Evolutionary conservation across 1,140 invertebrate genomes (phyloP).

Genomic region (Dreissena rostriformis): DNA sequence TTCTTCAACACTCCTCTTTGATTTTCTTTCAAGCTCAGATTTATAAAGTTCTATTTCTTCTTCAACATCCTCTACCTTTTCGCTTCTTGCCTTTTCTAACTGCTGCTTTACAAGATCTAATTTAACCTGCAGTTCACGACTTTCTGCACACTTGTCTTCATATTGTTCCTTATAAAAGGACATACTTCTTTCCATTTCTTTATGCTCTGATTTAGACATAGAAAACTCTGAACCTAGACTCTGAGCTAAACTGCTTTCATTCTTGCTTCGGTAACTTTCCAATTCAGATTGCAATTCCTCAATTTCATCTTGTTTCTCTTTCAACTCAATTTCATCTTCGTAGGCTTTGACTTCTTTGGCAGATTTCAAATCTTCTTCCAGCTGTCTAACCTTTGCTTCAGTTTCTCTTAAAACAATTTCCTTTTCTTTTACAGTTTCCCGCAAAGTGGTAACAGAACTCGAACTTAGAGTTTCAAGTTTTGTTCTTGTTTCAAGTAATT

Average conservation of each 20-base stretch:
- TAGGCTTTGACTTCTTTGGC: constrained; percentile 40
- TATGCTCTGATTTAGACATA: background rate
- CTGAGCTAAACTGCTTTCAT: constrained; percentile 33
- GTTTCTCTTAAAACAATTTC: constrained; percentile 33
- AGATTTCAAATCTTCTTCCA: constrained; percentile 51
- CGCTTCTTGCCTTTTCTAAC: constrained; percentile 43
- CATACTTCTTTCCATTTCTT: constrained; percentile 48
- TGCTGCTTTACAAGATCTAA: constrained; percentile 40
- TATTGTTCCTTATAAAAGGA: constrained; percentile 55
- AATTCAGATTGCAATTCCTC: constrained; percentile 55
- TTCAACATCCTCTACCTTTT: constrained; percentile 37
- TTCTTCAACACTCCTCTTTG: constrained; percentile 29
- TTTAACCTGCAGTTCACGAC: constrained; percentile 34
- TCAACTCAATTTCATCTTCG: constrained; percentile 46
- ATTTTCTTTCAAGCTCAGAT: constrained; percentile 33
- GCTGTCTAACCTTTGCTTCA: constrained; percentile 36
- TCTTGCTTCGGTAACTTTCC: constrained; percentile 38
- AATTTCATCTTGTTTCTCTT: constrained; percentile 58
- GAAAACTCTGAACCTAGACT: constrained; percentile 41
- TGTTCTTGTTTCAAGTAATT: constrained; percentile 18
- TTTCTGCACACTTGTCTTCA: constrained; percentile 53
- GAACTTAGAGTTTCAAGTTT: constrained; percentile 20
- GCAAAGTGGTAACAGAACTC: background rate
- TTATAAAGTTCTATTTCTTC: constrained; percentile 43
- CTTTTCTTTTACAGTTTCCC: constrained; percentile 26